Percentiles rank a stretch among this genome's conserved stretches.
Conservation (phyloP, 2,888 invertebrate species). For the Mythimna ferrago region DNA sequence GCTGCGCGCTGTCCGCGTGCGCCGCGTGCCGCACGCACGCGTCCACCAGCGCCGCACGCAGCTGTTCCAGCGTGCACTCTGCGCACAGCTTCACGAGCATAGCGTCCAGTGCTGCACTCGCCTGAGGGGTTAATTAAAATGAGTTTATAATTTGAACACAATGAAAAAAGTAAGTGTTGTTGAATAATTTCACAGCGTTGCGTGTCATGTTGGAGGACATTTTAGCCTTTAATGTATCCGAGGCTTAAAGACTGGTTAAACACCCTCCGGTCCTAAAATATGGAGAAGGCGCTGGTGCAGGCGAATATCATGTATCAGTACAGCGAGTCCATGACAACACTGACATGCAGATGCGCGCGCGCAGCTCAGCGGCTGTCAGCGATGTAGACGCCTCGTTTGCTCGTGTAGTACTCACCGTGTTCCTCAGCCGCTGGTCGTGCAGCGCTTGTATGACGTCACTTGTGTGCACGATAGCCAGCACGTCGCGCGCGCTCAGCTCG, state of each 20-base stretch:
- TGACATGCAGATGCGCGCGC: too few species aligned
- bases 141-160: not conserved
- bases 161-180: not conserved
- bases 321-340: too few species aligned
- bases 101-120: slow-evolving; percentile 74
- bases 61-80: slow-evolving; percentile 47
- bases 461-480: slow-evolving; percentile 67
- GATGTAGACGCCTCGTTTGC: too few species aligned
- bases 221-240: too few species aligned
- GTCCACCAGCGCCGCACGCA: slow-evolving; percentile 69
- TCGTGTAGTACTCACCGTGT: slow-evolving; percentile 23
- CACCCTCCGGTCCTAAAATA: too few species aligned
- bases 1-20: slow-evolving; percentile 66
- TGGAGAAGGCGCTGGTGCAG: too few species aligned
- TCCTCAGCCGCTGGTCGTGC: slow-evolving; percentile 7
- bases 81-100: slow-evolving; percentile 69
- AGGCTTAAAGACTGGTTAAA: too few species aligned
- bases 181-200: too few species aligned
- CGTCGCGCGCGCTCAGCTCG: slow-evolving; percentile 61
- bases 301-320: too few species aligned
- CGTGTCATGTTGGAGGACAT: too few species aligned
- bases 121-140: slow-evolving; percentile 67
- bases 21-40: slow-evolving; percentile 60
- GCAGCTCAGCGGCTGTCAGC: too few species aligned
- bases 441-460: slow-evolving; percentile 63